A percentile compares a stretch with the other conserved stretches of the same genome.
phyloP scores from a whole-genome alignment of 2,113 vertebrate species.

The Phrynocephalus versicolor region DNA sequence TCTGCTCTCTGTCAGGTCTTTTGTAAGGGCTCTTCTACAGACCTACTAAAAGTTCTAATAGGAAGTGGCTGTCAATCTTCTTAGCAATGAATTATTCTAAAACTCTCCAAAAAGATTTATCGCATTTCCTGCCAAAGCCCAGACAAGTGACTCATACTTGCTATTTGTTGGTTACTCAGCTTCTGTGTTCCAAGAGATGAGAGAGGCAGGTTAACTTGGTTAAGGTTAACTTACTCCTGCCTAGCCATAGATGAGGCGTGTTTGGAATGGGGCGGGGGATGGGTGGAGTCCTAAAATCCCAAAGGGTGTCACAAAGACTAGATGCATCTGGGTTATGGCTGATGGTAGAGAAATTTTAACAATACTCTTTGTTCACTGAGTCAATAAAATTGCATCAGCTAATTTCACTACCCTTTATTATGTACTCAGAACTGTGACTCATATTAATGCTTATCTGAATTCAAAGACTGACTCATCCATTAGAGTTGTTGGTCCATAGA shows the following conservation, averaged over 20 bases:
- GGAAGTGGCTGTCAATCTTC: background rate
- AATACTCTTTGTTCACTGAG: background rate
- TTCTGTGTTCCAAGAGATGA: background rate
- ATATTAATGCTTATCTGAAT: conserved; percentile 2
- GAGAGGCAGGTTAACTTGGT: background rate
- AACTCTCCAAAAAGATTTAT: background rate
- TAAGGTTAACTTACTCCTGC: background rate
- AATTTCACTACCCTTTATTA: conserved; percentile 14
- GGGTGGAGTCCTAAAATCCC: background rate
- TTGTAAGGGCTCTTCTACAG: background rate
- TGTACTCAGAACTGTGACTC: background rate
- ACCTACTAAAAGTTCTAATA: background rate
- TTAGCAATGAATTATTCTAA: background rate
- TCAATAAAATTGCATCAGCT: conserved; percentile 17
- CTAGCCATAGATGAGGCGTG: background rate
- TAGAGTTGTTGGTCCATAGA: background rate
- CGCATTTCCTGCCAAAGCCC: too few relatives aligned
- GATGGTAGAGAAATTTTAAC: background rate
- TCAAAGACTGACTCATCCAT: background rate
- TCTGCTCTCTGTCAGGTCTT: background rate
- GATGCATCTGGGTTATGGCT: background rate
- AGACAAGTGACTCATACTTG: background rate
- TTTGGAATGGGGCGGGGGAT: too few relatives aligned
- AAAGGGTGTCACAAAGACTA: background rate
- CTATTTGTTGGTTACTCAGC: background rate